Evolutionary conservation across 2,888 invertebrate species (phyloP).

Genomic region (Zygothrica quintamaculata): DNA sequence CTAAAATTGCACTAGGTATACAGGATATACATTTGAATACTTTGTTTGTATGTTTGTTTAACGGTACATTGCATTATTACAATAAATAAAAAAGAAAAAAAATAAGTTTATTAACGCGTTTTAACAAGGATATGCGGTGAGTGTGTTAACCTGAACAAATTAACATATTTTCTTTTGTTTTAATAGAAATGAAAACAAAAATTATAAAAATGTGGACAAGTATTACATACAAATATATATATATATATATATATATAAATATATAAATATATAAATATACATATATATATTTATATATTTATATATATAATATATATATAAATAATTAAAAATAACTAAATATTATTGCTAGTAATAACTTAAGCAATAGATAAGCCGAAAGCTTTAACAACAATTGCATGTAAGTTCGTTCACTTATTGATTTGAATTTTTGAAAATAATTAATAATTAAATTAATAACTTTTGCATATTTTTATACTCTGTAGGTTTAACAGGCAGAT

Average conservation of each 20-base stretch:
- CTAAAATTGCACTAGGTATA: constrained; percentile 62
- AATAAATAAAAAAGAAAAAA: neutral
- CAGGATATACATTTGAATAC: too few species aligned
- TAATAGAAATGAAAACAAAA: constrained; percentile 31
- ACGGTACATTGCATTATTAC: too few species aligned
- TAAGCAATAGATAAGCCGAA: constrained; percentile 67
- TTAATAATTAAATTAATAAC: constrained; percentile 8
- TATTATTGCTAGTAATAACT: constrained; percentile 62
- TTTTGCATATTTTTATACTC: too few species aligned
- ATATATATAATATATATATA: too few species aligned
- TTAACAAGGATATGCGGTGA: constrained; percentile 3
- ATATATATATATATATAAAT: constrained; percentile 63
- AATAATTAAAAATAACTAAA: too few species aligned
- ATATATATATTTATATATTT: too few species aligned
- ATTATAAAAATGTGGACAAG: constrained; percentile 21
- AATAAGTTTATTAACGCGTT: neutral
- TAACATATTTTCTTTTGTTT: constrained; percentile 28
- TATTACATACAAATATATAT: constrained; percentile 64
- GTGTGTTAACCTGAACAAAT: constrained; percentile 36
- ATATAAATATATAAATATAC: too few species aligned
- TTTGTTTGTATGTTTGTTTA: neutral
- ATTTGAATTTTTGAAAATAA: constrained; percentile 47
- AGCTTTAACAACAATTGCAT: constrained; percentile 68
- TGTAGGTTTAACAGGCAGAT: constrained; percentile 31
- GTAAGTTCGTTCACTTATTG: constrained; percentile 33